Percentiles rank a stretch among this genome's conserved stretches.
These are phyloP conservation scores for Lophotriccus pileatus DNA, from an alignment of 2,797 vertebrate species.

Conservation along the genomic window DNA sequence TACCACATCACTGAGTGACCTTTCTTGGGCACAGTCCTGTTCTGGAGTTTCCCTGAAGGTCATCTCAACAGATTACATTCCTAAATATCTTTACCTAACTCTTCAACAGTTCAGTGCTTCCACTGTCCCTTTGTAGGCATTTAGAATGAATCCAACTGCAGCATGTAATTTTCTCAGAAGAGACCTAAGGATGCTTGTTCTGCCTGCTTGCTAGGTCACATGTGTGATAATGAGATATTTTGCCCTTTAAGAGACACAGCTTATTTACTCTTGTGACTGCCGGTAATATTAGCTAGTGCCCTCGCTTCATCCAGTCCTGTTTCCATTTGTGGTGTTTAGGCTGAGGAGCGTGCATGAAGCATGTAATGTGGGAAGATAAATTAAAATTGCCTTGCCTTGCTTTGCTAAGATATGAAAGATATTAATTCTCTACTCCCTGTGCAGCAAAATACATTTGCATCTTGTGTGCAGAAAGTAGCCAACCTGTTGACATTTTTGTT, in stretches of 20 bases:
- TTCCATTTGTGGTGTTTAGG: neutral
- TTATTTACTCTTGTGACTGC: neutral
- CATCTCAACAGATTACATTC: neutral
- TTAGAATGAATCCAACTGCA: neutral
- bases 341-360: neutral
- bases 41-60: neutral
- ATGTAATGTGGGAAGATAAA: neutral
- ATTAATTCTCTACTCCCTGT: neutral
- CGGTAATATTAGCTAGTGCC: neutral
- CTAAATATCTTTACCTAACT: neutral
- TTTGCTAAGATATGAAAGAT: neutral
- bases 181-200: neutral
- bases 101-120: neutral
- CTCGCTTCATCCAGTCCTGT: neutral
- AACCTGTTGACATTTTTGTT: neutral
- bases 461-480: neutral
- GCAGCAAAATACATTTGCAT: neutral
- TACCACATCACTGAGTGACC: neutral
- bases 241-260: neutral
- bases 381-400: neutral
- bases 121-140: neutral
- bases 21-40: neutral
- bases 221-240: neutral
- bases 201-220: neutral
- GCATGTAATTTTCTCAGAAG: neutral